These are phyloP conservation scores for Melanophora roralis DNA, from an alignment of 2,888 invertebrate species.

Conservation along the genomic window DNA sequence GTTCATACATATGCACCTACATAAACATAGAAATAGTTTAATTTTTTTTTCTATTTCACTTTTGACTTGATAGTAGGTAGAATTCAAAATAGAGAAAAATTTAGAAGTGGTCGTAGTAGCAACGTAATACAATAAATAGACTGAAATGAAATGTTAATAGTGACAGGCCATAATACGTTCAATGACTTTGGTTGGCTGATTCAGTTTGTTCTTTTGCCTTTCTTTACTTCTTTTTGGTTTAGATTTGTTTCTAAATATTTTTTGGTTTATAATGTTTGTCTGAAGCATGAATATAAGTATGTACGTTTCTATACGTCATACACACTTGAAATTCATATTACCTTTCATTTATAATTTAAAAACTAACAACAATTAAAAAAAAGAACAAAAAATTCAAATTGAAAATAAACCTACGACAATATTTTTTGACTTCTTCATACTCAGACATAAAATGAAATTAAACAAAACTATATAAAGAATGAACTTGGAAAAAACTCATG, in stretches of 20 bases:
- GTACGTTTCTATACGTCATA: constrained; percentile 4
- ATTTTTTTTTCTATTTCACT: not conserved
- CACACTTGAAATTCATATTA: constrained; percentile 44
- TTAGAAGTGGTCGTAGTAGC: constrained; percentile 26
- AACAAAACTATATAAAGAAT: constrained; percentile 28
- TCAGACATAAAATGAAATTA: constrained; percentile 2
- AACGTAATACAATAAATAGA: constrained; percentile 12
- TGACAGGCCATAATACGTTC: constrained; percentile 60
- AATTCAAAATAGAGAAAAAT: constrained; percentile 7
- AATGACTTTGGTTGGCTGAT: constrained; percentile 54
- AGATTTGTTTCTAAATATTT: constrained; percentile 13
- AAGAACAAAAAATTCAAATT: not conserved
- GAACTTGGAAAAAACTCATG: constrained; percentile 1
- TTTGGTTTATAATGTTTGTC: not conserved
- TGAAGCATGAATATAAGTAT: not conserved
- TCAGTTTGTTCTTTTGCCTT: not conserved
- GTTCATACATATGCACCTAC: too few species aligned
- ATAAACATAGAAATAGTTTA: constrained; percentile 16
- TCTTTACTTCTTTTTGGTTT: constrained; percentile 27
- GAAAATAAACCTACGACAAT: constrained; percentile 62
- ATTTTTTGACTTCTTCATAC: constrained; percentile 38
- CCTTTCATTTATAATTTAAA: constrained; percentile 49
- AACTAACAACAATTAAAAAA: constrained; percentile 19
- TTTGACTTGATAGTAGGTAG: constrained; percentile 33
- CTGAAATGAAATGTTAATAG: constrained; percentile 44